Base-by-base conservation (phyloP, 2,888 invertebrate genomes). In the Eilema sororculum region DNA sequence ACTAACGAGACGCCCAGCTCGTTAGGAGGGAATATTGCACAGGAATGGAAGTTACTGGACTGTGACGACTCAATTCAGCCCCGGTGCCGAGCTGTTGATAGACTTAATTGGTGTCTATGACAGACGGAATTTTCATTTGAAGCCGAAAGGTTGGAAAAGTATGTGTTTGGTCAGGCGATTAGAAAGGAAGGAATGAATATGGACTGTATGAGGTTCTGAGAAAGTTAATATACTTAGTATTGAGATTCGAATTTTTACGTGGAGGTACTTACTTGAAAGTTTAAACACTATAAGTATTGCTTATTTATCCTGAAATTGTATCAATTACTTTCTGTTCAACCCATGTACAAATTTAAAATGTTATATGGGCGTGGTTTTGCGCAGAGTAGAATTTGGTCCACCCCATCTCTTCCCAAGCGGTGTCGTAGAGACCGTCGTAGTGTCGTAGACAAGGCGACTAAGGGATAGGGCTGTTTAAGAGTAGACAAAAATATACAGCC, bases 1-100 rank as follows among this genome's bases (percentile, higher is more conserved):
- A 75, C 82, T 87, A 86, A 86, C 82, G 85, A 87, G 84, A 71
- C 76, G 66, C 66, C 24, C 65, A 78, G 75, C 83, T 87, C 87
- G 84, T 87, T 87, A 87, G 78, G 71, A 72, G 67, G 76, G 74
- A 75, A 77, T 65, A 68, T 52, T 70, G 72, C 71, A 70, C 73
- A 77, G 79, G 75, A 82, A 73, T 77, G 68, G 68, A 70, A 71
- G 70, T 72, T 73, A 69, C 79, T 78, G 74, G 65, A 77, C 82
- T 81, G 81, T 79, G 83, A 79, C 80, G 79, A 72, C 75, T 80
- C 72, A 73, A 73, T 82, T 77, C 76, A 80, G 75, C 72, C 66
- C 67, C 73, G 61, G 72, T 71, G 69, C 71, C 74, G 75, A 79
- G 76, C 78, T 78, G 81, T 76, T 84, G 78, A 81, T 77, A 72